Evolutionary conservation across 2,888 invertebrate genomes (phyloP).

Genomic region (Epiblema foenella): DNA sequence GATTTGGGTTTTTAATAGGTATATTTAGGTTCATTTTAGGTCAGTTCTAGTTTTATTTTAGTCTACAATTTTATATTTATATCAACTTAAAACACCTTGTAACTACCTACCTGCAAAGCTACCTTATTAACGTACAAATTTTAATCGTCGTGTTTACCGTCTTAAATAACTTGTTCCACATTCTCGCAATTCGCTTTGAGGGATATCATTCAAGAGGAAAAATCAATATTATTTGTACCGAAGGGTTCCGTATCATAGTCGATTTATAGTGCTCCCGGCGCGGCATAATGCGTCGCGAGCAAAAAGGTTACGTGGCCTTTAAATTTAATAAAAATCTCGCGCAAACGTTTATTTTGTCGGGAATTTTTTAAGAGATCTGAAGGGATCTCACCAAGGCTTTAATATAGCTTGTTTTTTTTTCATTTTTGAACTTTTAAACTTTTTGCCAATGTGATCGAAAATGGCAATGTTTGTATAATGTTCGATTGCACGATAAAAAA

Average conservation of each 20-base stretch:
- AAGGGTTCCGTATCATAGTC: slow-evolving; percentile 55
- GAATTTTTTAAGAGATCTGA: slow-evolving; percentile 12
- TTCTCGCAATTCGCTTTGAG: slow-evolving; percentile 50
- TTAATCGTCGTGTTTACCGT: neutral
- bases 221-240: slow-evolving; percentile 63
- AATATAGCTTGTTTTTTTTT: too few species aligned
- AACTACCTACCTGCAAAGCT: neutral
- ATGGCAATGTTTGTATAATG: too few species aligned
- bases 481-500: too few species aligned
- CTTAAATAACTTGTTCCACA: slow-evolving; percentile 18
- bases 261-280: slow-evolving; percentile 52
- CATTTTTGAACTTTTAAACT: too few species aligned
- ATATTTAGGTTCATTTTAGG: too few species aligned
- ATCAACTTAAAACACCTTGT: neutral
- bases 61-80: too few species aligned
- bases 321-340: slow-evolving; percentile 38
- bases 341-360: slow-evolving; percentile 19
- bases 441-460: too few species aligned
- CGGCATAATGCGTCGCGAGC: slow-evolving; percentile 21
- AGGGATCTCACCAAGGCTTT: neutral
- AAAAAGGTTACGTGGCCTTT: slow-evolving; percentile 30
- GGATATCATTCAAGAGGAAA: slow-evolving; percentile 56
- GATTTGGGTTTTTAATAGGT: too few species aligned
- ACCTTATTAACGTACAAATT: neutral
- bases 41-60: too few species aligned